Evolutionary conservation across 2,797 vertebrate genomes (phyloP).

Genomic region (Enteromius anoplus): DNA sequence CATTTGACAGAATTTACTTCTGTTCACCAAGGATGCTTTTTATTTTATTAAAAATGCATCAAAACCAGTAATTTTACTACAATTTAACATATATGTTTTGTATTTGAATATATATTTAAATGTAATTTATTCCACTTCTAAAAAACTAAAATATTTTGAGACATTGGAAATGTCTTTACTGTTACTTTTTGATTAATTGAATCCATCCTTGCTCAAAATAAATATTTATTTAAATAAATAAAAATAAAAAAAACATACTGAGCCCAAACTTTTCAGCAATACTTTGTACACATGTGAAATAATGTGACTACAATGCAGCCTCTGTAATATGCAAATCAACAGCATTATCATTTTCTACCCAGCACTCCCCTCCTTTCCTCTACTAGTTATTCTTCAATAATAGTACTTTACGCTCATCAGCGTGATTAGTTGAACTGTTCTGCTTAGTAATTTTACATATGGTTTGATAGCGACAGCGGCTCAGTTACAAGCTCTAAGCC

Average conservation of each 20-base stretch:
- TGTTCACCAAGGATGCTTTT: no score
- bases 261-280: not conserved
- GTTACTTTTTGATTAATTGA: not conserved
- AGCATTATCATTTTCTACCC: not conserved
- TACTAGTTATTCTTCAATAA: slow-evolving; percentile 1
- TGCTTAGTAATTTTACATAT: slow-evolving; percentile 28
- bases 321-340: not conserved
- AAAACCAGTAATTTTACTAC: no score
- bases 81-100: no score
- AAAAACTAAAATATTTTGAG: not conserved
- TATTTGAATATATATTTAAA: not conserved
- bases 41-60: no score
- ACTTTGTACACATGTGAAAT: not conserved
- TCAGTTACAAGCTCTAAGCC: slow-evolving; percentile 25
- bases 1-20: no score
- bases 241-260: not conserved
- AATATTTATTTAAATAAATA: not conserved
- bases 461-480: not conserved
- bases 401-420: slow-evolving; percentile 1
- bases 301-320: not conserved
- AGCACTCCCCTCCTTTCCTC: not conserved
- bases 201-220: not conserved
- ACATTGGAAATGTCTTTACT: not conserved
- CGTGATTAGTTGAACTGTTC: slow-evolving; percentile 5
- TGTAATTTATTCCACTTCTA: not conserved